These are phyloP conservation scores for Thryonomys swinderianus DNA, from an alignment of 2,113 vertebrate genomes.

Conservation along the genomic window DNA sequence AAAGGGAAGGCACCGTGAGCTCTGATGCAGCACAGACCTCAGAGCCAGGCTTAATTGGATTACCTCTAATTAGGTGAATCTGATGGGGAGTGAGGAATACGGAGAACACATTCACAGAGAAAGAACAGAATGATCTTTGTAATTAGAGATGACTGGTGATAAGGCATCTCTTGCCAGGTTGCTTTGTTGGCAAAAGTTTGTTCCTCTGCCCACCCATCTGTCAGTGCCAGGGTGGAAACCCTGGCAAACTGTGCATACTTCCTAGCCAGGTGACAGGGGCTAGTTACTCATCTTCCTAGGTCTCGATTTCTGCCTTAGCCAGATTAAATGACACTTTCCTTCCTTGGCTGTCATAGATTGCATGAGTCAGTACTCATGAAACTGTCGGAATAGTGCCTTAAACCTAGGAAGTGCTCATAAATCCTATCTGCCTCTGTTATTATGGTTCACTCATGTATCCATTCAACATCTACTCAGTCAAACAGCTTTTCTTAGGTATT, in stretches of 20 bases:
- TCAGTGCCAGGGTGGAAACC: neutral
- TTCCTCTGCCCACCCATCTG: neutral
- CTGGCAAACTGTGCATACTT: neutral
- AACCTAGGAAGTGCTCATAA: neutral
- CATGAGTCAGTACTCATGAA: neutral
- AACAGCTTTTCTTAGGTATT: neutral
- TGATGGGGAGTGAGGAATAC: slow-evolving; percentile 45
- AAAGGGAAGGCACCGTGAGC: neutral
- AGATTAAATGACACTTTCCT: neutral
- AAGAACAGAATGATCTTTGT: slow-evolving; percentile 46
- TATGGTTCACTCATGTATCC: neutral
- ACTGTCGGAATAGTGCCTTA: neutral
- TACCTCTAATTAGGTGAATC: slow-evolving; percentile 63
- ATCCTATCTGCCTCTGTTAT: neutral
- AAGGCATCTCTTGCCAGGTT: neutral
- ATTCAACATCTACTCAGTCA: neutral
- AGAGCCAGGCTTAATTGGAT: slow-evolving; percentile 65
- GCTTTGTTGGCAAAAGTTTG: neutral
- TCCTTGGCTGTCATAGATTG: neutral
- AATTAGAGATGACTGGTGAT: slow-evolving; percentile 14
- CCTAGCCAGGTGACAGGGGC: neutral
- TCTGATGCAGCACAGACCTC: neutral
- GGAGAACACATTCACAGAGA: neutral
- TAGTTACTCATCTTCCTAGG: neutral
- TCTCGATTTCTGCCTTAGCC: neutral